Conservation (phyloP, 2,797 vertebrate genomes). For the Sebastes goodei region DNA sequence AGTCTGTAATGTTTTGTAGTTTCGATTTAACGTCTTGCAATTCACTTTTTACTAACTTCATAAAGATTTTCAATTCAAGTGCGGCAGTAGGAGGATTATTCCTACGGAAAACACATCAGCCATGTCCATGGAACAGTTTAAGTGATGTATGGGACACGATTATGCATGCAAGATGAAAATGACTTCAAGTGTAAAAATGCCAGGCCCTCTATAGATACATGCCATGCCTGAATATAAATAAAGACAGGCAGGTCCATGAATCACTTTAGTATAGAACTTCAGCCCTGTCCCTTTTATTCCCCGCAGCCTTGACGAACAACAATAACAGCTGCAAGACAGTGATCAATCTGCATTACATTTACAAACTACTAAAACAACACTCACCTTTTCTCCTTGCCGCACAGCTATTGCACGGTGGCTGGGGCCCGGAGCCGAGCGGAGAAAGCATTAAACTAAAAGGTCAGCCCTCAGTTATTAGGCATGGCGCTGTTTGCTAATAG, state of each 20-base stretch:
- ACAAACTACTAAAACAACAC: constrained; percentile 82
- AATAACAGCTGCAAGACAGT: constrained; percentile 75
- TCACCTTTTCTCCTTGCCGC: constrained; percentile 83
- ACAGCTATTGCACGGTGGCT: constrained; percentile 47
- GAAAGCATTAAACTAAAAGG: constrained; percentile 80
- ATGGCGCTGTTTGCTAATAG: constrained; percentile 81
- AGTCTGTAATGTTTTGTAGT: background rate
- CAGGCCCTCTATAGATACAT: constrained; percentile 65
- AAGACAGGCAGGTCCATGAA: constrained; percentile 69
- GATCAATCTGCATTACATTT: constrained; percentile 84
- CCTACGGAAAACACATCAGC: constrained; percentile 4
- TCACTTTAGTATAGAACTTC: constrained; percentile 66
- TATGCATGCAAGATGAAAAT: constrained; percentile 73
- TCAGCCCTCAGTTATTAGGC: constrained; percentile 81
- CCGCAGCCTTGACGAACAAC: constrained; percentile 73
- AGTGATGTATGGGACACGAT: constrained; percentile 61
- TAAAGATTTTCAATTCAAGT: constrained; percentile 8
- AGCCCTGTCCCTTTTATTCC: constrained; percentile 58
- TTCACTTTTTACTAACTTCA: constrained; percentile 12
- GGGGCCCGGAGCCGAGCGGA: constrained; percentile 56
- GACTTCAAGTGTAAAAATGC: constrained; percentile 69
- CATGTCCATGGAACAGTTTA: constrained; percentile 13
- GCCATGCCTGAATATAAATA: constrained; percentile 69
- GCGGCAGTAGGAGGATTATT: background rate
- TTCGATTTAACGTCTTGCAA: background rate